Base-by-base conservation (phyloP, 92 coral and sea anemone species). In the Pocillopora grandis region DNA sequence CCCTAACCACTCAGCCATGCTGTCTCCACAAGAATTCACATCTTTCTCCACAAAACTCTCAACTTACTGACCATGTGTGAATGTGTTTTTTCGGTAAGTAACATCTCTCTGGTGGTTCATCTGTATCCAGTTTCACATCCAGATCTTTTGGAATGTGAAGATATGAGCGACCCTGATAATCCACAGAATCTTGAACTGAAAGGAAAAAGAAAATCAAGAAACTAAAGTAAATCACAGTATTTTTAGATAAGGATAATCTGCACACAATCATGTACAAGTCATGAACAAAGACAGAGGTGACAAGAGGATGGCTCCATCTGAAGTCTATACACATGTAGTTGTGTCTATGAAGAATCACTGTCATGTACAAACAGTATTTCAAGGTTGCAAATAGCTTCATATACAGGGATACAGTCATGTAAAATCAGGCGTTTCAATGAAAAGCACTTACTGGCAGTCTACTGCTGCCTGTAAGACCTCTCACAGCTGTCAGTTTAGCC, bases 121-220 rank as follows among this genome's bases (percentile, higher is more conserved):
- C 93, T 2, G 97, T 92, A 76, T 96, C 98, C 67, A 96, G 95
- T 87, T 90, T 95, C 61, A 94, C 76, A 57, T 95, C 99, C 62
- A 96, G 89, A 70, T 96, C 99, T 84, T 96, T 93, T 17, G 99
- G 99, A 70, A 96, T 94, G 80, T 96, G 98, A 69, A 96, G 89
- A 81, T 96, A 96, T 0, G 99, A 96, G 16, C 99, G 87, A 10
- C 99, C 99, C 77, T 96, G 99, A 66, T 96, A 96, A 76, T 96
- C 99, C 55, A 87, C 87, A 3, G 99, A 95, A 79, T 96, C 99
- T 91, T 96, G 93, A 64, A 96, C 98, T 96, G 80, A 27, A 80
- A 71, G n/a, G 14, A 35, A 80, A 27, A 80, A 71, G 14, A 21
- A 35, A 49, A 65, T n/a, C 23, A 58, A 13, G 2, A 68, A 35